Evolutionary conservation across 2,888 invertebrate species (phyloP).

Genomic region (Spodoptera picta): DNA sequence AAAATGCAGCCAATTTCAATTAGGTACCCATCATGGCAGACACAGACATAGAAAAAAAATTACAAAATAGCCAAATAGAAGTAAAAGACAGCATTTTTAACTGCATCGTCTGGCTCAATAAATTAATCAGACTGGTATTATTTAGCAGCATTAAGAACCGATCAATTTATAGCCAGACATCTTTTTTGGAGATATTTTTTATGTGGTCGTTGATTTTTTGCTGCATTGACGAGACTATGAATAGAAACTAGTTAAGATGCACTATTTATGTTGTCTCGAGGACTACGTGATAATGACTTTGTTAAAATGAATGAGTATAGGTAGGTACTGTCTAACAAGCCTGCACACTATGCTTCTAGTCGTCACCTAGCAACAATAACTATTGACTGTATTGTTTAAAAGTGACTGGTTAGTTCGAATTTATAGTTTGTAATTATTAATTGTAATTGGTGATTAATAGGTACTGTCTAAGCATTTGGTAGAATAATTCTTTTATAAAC

Average conservation of each 20-base stretch:
- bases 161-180: slow-evolving; percentile 35
- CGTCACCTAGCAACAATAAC: background rate
- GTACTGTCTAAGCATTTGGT: too few species aligned
- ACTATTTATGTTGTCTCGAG: slow-evolving; percentile 17
- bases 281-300: slow-evolving; percentile 10
- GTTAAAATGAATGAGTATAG: slow-evolving; percentile 19
- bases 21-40: slow-evolving; percentile 2
- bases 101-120: slow-evolving; percentile 33
- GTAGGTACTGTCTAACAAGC: background rate
- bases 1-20: slow-evolving; percentile 22
- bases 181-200: slow-evolving; percentile 36
- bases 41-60: background rate
- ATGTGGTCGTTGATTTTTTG: slow-evolving; percentile 33
- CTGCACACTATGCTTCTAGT: background rate
- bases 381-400: too few species aligned
- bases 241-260: slow-evolving; percentile 35
- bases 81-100: slow-evolving; percentile 15
- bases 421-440: too few species aligned
- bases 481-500: too few species aligned
- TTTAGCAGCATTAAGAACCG: slow-evolving; percentile 47
- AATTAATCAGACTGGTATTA: slow-evolving; percentile 49
- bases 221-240: slow-evolving; percentile 13
- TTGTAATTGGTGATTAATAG: too few species aligned
- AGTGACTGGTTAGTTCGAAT: too few species aligned
- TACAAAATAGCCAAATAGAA: slow-evolving; percentile 24